Evolutionary conservation across 2,888 invertebrate species (phyloP).

Genomic region (Andrena hattorfiana): DNA sequence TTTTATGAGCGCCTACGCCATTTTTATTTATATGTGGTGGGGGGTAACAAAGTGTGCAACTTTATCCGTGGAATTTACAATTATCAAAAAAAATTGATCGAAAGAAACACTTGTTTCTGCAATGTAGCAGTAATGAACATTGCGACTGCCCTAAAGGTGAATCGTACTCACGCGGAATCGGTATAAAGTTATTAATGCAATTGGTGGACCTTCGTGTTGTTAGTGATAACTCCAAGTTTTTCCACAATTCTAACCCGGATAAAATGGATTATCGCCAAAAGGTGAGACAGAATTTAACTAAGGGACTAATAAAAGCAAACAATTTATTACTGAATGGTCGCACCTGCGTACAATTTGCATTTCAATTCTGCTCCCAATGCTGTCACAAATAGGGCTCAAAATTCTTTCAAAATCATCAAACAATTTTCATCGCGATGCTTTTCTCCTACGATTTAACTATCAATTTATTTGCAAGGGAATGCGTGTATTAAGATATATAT

Average conservation of each 20-base stretch:
- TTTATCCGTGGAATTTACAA: constrained; percentile 53
- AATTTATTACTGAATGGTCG: background rate
- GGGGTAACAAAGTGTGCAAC: constrained; percentile 66
- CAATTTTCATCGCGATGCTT: background rate
- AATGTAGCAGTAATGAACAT: constrained; percentile 47
- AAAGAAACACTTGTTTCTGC: constrained; percentile 39
- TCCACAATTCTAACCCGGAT: constrained; percentile 70
- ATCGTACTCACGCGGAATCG: constrained; percentile 38
- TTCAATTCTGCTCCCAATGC: background rate
- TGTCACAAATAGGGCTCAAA: constrained; percentile 7
- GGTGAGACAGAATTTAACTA: constrained; percentile 59
- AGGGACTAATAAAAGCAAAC: background rate
- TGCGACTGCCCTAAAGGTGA: constrained; percentile 17
- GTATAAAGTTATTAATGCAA: constrained; percentile 72
- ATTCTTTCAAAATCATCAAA: constrained; percentile 7
- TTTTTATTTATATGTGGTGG: constrained; percentile 74
- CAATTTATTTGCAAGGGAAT: background rate
- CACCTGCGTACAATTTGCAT: background rate
- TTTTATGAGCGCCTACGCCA: constrained; percentile 64
- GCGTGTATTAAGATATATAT: background rate
- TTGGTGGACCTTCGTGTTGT: constrained; percentile 70
- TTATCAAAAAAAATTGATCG: constrained; percentile 39
- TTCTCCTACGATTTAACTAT: background rate
- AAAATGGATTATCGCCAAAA: constrained; percentile 82
- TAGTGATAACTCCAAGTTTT: constrained; percentile 72